Conservation (phyloP, 2,113 vertebrate species). For the Clupea harengus region DNA sequence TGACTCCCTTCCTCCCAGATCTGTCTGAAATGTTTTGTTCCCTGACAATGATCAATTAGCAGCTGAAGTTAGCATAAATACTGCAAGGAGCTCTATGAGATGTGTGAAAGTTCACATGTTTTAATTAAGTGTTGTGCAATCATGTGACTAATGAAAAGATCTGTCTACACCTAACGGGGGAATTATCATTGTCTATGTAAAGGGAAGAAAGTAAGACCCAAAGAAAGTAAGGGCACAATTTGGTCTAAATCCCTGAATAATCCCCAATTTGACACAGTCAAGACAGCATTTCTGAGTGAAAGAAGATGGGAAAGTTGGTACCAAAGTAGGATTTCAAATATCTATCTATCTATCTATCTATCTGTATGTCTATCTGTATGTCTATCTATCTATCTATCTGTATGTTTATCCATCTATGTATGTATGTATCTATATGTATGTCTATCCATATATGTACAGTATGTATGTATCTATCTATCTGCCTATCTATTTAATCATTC, state of each 20-base stretch:
- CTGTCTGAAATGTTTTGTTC: too few relatives aligned
- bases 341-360: too few relatives aligned
- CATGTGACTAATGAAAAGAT: not conserved
- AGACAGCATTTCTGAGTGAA: too few relatives aligned
- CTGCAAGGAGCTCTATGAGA: not conserved
- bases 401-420: too few relatives aligned
- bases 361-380: too few relatives aligned
- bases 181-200: not conserved
- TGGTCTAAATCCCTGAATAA: too few relatives aligned
- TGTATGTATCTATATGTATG: too few relatives aligned
- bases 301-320: too few relatives aligned
- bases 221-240: too few relatives aligned
- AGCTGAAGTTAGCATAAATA: not conserved
- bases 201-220: not conserved
- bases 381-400: too few relatives aligned
- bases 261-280: too few relatives aligned
- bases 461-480: not conserved
- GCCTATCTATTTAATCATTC: not conserved
- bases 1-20: not conserved
- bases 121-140: not conserved
- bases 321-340: not conserved
- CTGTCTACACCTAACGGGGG: not conserved
- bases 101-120: not conserved
- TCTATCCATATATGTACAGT: too few relatives aligned
- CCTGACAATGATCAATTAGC: not conserved